Base-by-base conservation (phyloP, 2,888 invertebrate species). In the Orchestes rusci region DNA sequence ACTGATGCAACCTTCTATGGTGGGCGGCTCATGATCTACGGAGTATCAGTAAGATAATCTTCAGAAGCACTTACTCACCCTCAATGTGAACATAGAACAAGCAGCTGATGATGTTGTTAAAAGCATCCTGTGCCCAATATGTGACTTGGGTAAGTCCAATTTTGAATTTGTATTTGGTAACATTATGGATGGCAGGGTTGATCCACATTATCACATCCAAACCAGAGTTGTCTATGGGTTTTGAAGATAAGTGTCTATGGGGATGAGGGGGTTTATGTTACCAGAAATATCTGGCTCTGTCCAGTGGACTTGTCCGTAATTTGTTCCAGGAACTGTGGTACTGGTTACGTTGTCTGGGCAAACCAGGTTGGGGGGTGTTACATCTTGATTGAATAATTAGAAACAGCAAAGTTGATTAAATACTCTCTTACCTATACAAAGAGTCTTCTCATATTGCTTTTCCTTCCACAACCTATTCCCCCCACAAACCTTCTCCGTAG, bases 111-210 rank as follows among this genome's bases (percentile, higher is more conserved):
- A 69, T 71, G 59, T 82, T 82, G 30, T 73, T 72, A 45, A 70
- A 73, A 2, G 69, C 61, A 63, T 83, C 82, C 53, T 76, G 74
- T 0, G 80, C 80, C 8, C 73, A 70, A 60, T 81, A 82, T 0
- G 72, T 73, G n/a, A 83, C 70, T 8, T 62, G 63, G 3, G 76
- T 76, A 16, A 61, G 59, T 1, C 81, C 82, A 51, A 80, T 74
- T 48, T 73, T 72, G 34, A 79, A 73, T 55, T 72, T 72, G 35
- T 74, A 70, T 29, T 48, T 60, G 8, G 62, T 58, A 13, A 64
- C 53, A 35, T 66, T 64, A 29, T 65, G 66, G 3, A 80, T 65
- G 10, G 75, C 72, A 1, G 82, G 81, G 50, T 77, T 73, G 16
- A 73, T 71, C 70, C 78, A 77, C 28, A 78, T 56, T 0, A 69